These are phyloP conservation scores for Synergus umbraculus DNA, from an alignment of 2,888 invertebrate genomes.

Conservation along the genomic window DNA sequence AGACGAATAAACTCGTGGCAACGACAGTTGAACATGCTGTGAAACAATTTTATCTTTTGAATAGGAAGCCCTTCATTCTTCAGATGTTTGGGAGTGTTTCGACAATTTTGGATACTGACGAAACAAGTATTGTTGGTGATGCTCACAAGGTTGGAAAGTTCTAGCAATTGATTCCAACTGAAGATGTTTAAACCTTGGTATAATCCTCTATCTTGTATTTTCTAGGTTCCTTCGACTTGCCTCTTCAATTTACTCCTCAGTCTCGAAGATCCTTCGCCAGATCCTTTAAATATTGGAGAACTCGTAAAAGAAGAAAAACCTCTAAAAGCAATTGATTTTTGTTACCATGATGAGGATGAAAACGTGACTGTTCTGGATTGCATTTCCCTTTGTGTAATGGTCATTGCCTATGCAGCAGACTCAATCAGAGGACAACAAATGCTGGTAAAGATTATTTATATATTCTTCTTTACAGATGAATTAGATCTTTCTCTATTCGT, in stretches of 20 bases:
- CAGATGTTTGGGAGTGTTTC: slow-evolving; percentile 99
- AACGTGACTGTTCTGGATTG: slow-evolving; percentile 98
- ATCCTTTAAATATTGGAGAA: slow-evolving; percentile 95
- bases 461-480: not conserved
- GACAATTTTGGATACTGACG: slow-evolving; percentile 95
- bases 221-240: slow-evolving; percentile 91
- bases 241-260: slow-evolving; percentile 94
- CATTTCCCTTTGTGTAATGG: slow-evolving; percentile 99
- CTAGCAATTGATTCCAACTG: not conserved
- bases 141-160: slow-evolving; percentile 88
- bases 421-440: slow-evolving; percentile 94
- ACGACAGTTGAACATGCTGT: slow-evolving; percentile 98
- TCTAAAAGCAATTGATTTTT: slow-evolving; percentile 97
- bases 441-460: slow-evolving; percentile 81
- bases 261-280: slow-evolving; percentile 95
- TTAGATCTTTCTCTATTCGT: not conserved
- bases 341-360: slow-evolving; percentile 98
- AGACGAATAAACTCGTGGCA: slow-evolving; percentile 96
- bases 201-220: slow-evolving; percentile 26
- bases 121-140: slow-evolving; percentile 91
- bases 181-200: slow-evolving; percentile 8
- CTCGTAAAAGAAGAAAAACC: slow-evolving; percentile 94
- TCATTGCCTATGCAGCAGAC: slow-evolving; percentile 98
- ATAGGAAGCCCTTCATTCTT: slow-evolving; percentile 97
- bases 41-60: slow-evolving; percentile 98